Evolutionary conservation across 2,797 vertebrate species (phyloP), one percentile per base, ranked within the genome.

Genomic region (Salarias fasciatus): DNA sequence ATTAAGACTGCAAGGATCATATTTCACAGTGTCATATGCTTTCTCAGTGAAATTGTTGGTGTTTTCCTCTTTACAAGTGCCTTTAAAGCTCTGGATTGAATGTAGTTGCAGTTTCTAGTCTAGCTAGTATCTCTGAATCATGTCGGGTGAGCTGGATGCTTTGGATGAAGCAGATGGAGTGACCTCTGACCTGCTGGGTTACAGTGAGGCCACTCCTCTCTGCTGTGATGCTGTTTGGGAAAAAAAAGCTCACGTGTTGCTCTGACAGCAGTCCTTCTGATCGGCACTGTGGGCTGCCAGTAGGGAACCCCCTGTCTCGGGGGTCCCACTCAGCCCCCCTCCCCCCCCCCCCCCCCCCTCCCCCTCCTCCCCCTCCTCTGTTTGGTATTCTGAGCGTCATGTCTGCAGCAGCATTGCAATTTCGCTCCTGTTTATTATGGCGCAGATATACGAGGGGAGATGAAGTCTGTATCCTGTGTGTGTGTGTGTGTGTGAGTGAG

Each of bases 341-440:
- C 77, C 51, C 75, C 86, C 88, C 47, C 50, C 15, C 38, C 77
- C 47, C 59, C 69, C 53, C 30, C 45, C 36, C 47, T 18, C 52
- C 45, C 48, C 82, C 80, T 61, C 75, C 80, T 83, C 87, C 76
- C 14, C 15, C 42, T 14, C 75, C 40, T 67, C 64, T 31, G 92
- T 91, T 95, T 89, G 91, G 91, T 92, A 82, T 89, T 94, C 92
- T 50, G 89, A 83, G 92, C 81, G 87, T 62, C 84, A 83, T 90
- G 83, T 92, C 87, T 29, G 84, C 79, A 83, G 84, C 79, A 83
- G 56, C 92, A 81, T 89, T 68, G 87, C 88, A 90, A 83, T 89
- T 84, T 80, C 91, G 47, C 89, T 91, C 90, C 75, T 93, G 91
- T 95, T 95, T 94, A 95, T 95, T 92, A 95, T 94, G 94, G 94